phyloP scores from a whole-genome alignment of 2,888 invertebrate genomes.

The Ormyrus thymus region DNA sequence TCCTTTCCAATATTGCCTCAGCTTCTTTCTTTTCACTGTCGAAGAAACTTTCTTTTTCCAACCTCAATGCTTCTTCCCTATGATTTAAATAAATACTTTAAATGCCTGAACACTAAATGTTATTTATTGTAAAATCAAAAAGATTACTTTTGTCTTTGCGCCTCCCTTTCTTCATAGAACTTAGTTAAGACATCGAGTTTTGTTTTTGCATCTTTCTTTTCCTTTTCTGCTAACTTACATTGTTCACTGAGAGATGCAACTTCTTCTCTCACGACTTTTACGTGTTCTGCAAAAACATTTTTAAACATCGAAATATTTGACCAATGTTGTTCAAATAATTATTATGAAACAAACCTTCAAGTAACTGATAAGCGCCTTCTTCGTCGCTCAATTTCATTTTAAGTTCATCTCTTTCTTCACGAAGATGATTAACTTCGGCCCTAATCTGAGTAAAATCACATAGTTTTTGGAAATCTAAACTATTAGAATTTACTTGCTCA shows the following conservation, averaged over 20 bases:
- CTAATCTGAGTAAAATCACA: conserved; percentile 78
- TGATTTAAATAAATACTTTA: conserved; percentile 13
- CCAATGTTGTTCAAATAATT: neutral
- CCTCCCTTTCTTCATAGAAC: conserved; percentile 93
- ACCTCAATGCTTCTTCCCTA: conserved; percentile 88
- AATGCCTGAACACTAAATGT: neutral
- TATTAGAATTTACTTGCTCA: conserved; percentile 66
- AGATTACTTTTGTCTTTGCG: conserved; percentile 88
- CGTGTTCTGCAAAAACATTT: conserved; percentile 51
- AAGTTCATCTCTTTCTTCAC: conserved; percentile 77
- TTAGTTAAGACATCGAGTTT: conserved; percentile 89
- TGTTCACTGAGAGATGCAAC: conserved; percentile 77
- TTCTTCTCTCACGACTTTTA: conserved; percentile 73
- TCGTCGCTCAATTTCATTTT: conserved; percentile 69
- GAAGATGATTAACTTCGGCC: conserved; percentile 78
- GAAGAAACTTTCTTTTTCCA: conserved; percentile 87
- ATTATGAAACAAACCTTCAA: conserved; percentile 70
- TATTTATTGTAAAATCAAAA: neutral
- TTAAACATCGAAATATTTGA: conserved; percentile 9
- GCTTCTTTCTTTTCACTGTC: conserved; percentile 86
- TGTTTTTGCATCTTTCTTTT: conserved; percentile 86
- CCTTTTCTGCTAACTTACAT: conserved; percentile 81
- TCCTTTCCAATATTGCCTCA: conserved; percentile 85
- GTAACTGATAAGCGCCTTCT: conserved; percentile 72
- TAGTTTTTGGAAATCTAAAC: conserved; percentile 74